Conservation (phyloP, 2,888 invertebrate genomes). For the Papilio demoleus region DNA sequence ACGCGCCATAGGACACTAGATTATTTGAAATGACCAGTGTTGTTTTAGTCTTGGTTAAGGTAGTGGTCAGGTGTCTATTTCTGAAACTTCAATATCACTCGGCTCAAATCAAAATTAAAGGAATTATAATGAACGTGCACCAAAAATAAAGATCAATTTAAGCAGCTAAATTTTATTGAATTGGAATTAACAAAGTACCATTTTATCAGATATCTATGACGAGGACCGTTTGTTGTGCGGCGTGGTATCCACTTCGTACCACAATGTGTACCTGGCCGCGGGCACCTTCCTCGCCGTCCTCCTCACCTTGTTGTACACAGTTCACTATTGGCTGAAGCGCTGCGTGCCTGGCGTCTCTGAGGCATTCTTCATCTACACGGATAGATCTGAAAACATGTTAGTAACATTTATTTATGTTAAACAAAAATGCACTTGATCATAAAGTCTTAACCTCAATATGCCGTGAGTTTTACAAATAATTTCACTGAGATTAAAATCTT, state of each 20-base stretch:
- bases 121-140: neutral
- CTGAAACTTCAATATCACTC: no score
- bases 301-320: conserved; percentile 63
- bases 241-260: conserved; percentile 51
- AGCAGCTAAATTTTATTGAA: neutral
- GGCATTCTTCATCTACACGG: conserved; percentile 74
- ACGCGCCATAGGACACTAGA: no score
- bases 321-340: conserved; percentile 73
- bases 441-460: no score
- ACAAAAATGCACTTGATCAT: no score
- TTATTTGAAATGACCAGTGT: no score
- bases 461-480: no score
- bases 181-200: neutral
- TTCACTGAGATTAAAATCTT: no score
- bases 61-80: no score
- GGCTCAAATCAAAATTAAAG: neutral
- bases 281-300: conserved; percentile 65
- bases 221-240: conserved; percentile 71
- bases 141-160: neutral
- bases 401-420: conserved; percentile 41
- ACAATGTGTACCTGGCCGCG: conserved; percentile 68
- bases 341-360: conserved; percentile 74
- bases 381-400: conserved; percentile 71
- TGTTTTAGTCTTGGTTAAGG: no score
- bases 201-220: conserved; percentile 69